These are phyloP conservation scores for Pterostichus madidus DNA, from an alignment of 2,888 invertebrate genomes.

Conservation along the genomic window DNA sequence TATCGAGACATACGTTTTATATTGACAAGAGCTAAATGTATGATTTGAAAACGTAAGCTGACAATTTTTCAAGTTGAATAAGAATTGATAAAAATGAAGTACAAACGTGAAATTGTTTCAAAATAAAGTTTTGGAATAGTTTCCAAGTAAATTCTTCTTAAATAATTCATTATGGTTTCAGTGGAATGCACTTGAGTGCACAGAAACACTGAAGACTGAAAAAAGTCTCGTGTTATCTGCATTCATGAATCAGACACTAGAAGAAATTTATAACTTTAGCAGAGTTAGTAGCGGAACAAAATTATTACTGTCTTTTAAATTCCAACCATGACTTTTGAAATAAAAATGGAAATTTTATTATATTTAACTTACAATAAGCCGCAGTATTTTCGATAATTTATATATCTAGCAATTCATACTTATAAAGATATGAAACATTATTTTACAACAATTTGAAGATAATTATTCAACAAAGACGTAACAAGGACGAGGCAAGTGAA, in stretches of 20 bases:
- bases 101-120: slow-evolving; percentile 1
- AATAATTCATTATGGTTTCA: slow-evolving; percentile 8
- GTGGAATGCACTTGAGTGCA: slow-evolving; percentile 17
- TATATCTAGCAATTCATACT: too few relatives aligned
- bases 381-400: too few relatives aligned
- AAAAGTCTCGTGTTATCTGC: slow-evolving; percentile 9
- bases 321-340: too few relatives aligned
- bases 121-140: slow-evolving; percentile 10
- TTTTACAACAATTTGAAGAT: too few relatives aligned
- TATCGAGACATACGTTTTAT: too few relatives aligned
- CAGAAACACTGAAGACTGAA: background rate
- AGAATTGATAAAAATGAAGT: background rate
- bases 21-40: too few relatives aligned
- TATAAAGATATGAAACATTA: too few relatives aligned
- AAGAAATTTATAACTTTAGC: background rate
- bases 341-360: too few relatives aligned
- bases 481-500: too few relatives aligned
- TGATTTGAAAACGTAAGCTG: background rate
- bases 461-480: too few relatives aligned
- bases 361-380: too few relatives aligned
- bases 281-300: background rate
- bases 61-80: background rate
- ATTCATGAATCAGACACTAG: background rate
- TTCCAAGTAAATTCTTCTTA: slow-evolving; percentile 28
- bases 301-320: background rate